Evolutionary conservation across 2,113 vertebrate species (phyloP), one percentile per base, ranked within the genome.

Genomic region (Cichladusa arquata): DNA sequence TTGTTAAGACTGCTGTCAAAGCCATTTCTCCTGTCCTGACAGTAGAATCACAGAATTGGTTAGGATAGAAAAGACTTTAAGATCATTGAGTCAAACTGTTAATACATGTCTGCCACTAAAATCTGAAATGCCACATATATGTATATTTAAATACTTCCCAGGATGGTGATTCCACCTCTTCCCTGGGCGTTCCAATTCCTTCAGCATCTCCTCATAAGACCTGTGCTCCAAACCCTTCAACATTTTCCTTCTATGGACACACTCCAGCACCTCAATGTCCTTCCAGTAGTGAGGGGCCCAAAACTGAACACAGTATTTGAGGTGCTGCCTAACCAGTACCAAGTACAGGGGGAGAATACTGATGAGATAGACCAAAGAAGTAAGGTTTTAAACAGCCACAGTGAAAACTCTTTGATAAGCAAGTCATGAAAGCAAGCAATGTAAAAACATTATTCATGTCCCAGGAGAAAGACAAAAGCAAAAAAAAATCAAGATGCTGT

Each of bases 311-410:
- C 12, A 2, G 2, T 7, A 51, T 14, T 64, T 36, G 14, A 70
- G 33, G 20, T 45, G 25, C 10, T 1, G 2, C 36, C 19, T 69
- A 70, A 45, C 5, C 28, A 31, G 19, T 14, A 36, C 7, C 0
- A 5, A n/a, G 16, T 12, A 57, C 17, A 45, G 19, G 31, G 11
- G 19, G 19, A 64, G 50, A 83, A 50, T 47, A 70, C 14, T 33
- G 64, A 81, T 65, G 12, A 47, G 19, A 8, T 7, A 64, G 76
- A 45, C 15, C n/a, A 22, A 73, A 66, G 50, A 92, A 73, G 28
- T 11, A 51, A 61, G 18, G 50, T 80, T 76, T 83, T 28, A 48
- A 83, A 72, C 8, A 31, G 28, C 1, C 31, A 57, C 23, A 38
- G 51, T 34, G 36, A 93, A 94, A 69, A 79, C 15, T 69, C 17